Evolutionary conservation across 37 sponge, comb jelly and placozoan species (phyloP), one percentile per base, ranked within the genome.

Genomic region (Cladorhizidae sp.): DNA sequence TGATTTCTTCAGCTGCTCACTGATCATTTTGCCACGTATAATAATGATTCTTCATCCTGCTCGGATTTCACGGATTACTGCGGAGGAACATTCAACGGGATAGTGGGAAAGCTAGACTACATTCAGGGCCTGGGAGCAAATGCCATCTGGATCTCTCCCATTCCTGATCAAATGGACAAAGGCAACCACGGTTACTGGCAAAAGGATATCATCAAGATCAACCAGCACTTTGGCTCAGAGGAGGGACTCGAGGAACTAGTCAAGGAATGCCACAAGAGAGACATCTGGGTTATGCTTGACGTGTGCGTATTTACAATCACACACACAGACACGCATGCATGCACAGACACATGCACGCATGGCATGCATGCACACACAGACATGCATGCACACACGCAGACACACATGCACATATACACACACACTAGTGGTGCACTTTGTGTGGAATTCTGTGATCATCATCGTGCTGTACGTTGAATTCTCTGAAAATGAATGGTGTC

Each of bases 171-270:
- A 51, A 93, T 90, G 2, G 72, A 73, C 57, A 72, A 76, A 35
- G 94, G 94, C 8, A 89, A 89, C 79, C 94, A 93, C 74, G 94
- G 94, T 5, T 93, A 93, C 84, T 93, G 94, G 94, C 90, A 89
- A 38, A 82, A 64, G 81, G 85, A 93, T 33, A 86, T 93, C 61
- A 68, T 40, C 38, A 36, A 78, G n/a, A 74, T 93, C 14, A 93
- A 93, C 61, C 77, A 90, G 0, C 57, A 86, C 64, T 93, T 84
- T 83, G 94, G 94, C 21, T 87, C 84, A 8, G 25, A 29, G 14
- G 32, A 65, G 11, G 94, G 89, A 69, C 77, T 93, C 52, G 63
- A 75, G 40, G 52, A 89, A 2, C 81, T 93, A 8, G 80, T 93
- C 23, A 20, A 72, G 0, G 90, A 77, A 33, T 89, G 90, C 69